phyloP scores from a whole-genome alignment of 1,140 invertebrate genomes.

The Oryzaephilus surinamensis region DNA sequence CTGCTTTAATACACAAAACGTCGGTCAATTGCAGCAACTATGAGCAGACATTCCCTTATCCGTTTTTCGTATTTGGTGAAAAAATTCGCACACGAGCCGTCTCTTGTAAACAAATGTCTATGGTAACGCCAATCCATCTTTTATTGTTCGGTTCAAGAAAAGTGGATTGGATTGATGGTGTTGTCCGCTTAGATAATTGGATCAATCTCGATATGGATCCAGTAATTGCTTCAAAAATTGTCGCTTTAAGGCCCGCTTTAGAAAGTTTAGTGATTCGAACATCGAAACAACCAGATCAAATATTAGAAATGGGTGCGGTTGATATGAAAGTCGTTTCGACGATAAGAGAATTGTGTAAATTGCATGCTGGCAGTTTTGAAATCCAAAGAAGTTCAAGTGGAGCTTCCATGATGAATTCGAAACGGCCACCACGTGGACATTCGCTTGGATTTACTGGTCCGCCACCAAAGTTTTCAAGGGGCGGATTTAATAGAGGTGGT shows the following conservation, averaged over 20 bases:
- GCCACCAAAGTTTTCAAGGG: constrained; percentile 16
- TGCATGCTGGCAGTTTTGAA: constrained; percentile 60
- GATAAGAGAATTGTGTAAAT: constrained; percentile 57
- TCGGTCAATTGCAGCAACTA: constrained; percentile 90
- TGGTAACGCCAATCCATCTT: constrained; percentile 90
- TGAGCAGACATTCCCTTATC: constrained; percentile 78
- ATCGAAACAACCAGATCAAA: constrained; percentile 64
- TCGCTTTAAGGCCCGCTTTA: constrained; percentile 76
- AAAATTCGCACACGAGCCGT: constrained; percentile 94
- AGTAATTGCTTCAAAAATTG: constrained; percentile 62
- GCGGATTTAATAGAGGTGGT: constrained; percentile 5
- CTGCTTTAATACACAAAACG: constrained; percentile 90
- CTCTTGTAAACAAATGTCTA: constrained; percentile 95
- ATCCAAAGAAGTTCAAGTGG: constrained; percentile 49
- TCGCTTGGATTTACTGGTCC: constrained; percentile 26
- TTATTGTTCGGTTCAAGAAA: constrained; percentile 85
- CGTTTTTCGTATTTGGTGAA: constrained; percentile 96
- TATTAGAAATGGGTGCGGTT: constrained; percentile 42
- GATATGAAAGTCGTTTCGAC: constrained; percentile 46
- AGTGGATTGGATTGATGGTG: constrained; percentile 63
- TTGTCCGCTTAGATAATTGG: constrained; percentile 81
- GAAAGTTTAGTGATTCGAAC: constrained; percentile 74
- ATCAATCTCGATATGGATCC: constrained; percentile 82
- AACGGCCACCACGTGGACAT: constrained; percentile 37
- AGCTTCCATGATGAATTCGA: constrained; percentile 35